Percentiles rank a stretch among this genome's conserved stretches.
phyloP scores from a whole-genome alignment of 2,888 invertebrate species.

The Eilema griseolum region DNA sequence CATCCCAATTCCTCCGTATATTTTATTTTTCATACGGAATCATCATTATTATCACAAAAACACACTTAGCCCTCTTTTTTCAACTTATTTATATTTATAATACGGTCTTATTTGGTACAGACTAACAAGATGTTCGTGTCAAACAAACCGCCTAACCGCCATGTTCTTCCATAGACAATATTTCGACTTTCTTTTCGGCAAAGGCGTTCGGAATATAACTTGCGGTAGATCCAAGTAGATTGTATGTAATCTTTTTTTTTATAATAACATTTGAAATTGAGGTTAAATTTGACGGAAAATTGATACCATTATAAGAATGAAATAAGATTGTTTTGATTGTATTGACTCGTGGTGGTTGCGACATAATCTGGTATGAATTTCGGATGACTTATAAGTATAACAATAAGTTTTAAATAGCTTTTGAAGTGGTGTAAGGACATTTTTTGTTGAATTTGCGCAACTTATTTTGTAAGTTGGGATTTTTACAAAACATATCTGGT shows the following conservation, averaged over 20 bases:
- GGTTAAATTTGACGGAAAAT: conserved; percentile 55
- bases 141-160: conserved; percentile 71
- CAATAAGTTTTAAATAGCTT: conserved; percentile 12
- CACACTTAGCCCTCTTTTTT: conserved; percentile 49
- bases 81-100: conserved; percentile 82
- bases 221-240: conserved; percentile 57
- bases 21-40: conserved; percentile 37
- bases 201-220: conserved; percentile 50
- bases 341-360: conserved; percentile 22
- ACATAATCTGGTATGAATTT: conserved; percentile 34
- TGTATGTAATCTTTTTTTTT: conserved; percentile 50
- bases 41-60: conserved; percentile 5
- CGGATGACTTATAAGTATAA: conserved; percentile 5
- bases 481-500: neutral
- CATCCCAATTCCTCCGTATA: neutral
- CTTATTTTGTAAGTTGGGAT: neutral
- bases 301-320: conserved; percentile 38
- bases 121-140: conserved; percentile 84
- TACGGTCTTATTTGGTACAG: conserved; percentile 78
- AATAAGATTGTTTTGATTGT: conserved; percentile 37
- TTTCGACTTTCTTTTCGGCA: conserved; percentile 63
- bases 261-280: conserved; percentile 44
- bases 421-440: conserved; percentile 11
- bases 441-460: conserved; percentile 14
- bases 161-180: conserved; percentile 65